Conservation (phyloP, 2,113 vertebrate species). For the Cephalopterus ornatus region DNA sequence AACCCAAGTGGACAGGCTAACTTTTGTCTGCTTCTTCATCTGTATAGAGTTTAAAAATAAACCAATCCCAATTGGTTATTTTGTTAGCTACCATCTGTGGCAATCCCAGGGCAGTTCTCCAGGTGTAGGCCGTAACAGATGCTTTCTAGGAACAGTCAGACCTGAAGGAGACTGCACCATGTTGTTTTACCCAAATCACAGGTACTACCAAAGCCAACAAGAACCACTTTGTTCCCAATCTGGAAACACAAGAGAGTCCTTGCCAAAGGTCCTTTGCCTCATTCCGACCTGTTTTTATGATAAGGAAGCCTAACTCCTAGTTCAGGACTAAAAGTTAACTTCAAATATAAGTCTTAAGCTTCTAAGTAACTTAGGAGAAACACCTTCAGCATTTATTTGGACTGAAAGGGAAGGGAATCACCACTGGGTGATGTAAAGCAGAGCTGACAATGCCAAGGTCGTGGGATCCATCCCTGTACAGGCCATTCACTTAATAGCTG, state of each 20-base stretch:
- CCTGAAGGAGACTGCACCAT: background rate
- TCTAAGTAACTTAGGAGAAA: background rate
- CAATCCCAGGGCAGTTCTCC: background rate
- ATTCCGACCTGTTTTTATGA: background rate
- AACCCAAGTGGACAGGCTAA: background rate
- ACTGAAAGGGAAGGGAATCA: background rate
- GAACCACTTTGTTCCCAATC: background rate
- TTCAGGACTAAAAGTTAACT: background rate
- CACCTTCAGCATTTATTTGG: background rate
- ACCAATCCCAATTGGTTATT: background rate
- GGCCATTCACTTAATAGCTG: background rate
- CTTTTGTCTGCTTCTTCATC: background rate
- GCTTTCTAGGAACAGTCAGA: background rate
- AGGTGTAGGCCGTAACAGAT: accelerated
- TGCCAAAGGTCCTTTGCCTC: background rate
- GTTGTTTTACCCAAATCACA: background rate
- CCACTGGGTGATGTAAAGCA: background rate
- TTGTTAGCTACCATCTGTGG: background rate
- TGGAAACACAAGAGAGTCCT: background rate
- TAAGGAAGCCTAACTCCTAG: background rate
- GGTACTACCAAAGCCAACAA: background rate
- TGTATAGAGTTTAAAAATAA: background rate
- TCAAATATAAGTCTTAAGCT: background rate
- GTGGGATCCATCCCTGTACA: too few relatives aligned
- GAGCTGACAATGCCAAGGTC: background rate